phyloP scores from a whole-genome alignment of 1,140 invertebrate genomes.

The Heterodera schachtii region DNA sequence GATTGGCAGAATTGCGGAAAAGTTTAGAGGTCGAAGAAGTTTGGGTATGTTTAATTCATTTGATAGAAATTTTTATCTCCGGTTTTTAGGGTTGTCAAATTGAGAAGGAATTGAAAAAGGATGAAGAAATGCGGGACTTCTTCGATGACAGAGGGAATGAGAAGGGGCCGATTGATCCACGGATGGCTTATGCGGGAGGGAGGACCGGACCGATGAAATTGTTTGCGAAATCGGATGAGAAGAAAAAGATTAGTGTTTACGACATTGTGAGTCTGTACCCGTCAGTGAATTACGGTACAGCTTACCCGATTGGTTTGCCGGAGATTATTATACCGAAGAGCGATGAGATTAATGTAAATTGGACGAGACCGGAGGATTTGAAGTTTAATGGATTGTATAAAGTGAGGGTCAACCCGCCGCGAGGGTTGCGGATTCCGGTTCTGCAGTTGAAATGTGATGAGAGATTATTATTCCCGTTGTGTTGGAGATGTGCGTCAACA shows the following conservation, averaged over 20 bases:
- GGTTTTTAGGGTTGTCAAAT: neutral
- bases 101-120: neutral
- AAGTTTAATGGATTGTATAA: neutral
- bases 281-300: neutral
- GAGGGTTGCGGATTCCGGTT: neutral
- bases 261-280: slow-evolving; percentile 4
- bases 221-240: neutral
- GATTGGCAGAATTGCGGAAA: neutral
- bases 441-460: neutral
- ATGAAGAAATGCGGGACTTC: neutral
- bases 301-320: neutral
- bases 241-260: neutral
- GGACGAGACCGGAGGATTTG: neutral
- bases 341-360: neutral
- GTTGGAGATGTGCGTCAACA: neutral
- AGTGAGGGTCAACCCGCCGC: neutral
- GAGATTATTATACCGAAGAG: neutral
- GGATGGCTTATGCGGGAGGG: neutral
- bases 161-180: neutral
- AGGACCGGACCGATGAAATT: neutral
- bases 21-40: neutral
- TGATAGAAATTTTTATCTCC: rapidly evolving
- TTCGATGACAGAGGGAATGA: neutral
- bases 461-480: neutral
- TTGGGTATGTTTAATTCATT: neutral